These are phyloP conservation scores for Xestia sexstrigata DNA, from an alignment of 2,888 invertebrate species.

Conservation along the genomic window DNA sequence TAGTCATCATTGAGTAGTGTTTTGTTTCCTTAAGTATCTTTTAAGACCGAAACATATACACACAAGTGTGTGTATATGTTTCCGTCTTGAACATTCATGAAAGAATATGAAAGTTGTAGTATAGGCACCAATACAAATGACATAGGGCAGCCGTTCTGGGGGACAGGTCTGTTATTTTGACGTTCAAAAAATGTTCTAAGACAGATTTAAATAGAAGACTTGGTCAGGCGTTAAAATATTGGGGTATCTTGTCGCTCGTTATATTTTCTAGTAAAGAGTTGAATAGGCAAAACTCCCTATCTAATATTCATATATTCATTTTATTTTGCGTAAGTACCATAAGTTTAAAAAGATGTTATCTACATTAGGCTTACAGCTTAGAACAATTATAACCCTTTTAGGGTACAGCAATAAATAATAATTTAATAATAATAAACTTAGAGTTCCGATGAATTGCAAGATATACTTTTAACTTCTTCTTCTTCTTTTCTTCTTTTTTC, in stretches of 20 bases:
- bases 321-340: too few species aligned
- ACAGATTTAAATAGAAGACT: not conserved
- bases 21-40: not conserved
- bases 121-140: not conserved
- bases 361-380: not conserved
- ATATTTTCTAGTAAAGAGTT: not conserved
- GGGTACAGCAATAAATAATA: too few species aligned
- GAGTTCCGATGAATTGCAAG: not conserved
- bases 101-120: not conserved
- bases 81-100: not conserved
- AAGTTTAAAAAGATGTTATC: not conserved
- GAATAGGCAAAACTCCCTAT: not conserved
- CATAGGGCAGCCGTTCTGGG: not conserved
- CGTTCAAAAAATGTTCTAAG: not conserved
- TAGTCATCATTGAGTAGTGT: slow-evolving; percentile 21
- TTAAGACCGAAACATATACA: too few species aligned
- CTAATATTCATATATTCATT: too few species aligned
- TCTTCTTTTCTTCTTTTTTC: too few species aligned
- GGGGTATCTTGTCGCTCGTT: not conserved
- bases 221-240: not conserved
- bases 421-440: slow-evolving; percentile 10
- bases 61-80: not conserved
- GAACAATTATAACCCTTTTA: not conserved
- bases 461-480: not conserved
- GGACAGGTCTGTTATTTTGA: not conserved